Base-by-base conservation (phyloP, 2,888 invertebrate genomes). In the Caenorhabditis japonica region DNA sequence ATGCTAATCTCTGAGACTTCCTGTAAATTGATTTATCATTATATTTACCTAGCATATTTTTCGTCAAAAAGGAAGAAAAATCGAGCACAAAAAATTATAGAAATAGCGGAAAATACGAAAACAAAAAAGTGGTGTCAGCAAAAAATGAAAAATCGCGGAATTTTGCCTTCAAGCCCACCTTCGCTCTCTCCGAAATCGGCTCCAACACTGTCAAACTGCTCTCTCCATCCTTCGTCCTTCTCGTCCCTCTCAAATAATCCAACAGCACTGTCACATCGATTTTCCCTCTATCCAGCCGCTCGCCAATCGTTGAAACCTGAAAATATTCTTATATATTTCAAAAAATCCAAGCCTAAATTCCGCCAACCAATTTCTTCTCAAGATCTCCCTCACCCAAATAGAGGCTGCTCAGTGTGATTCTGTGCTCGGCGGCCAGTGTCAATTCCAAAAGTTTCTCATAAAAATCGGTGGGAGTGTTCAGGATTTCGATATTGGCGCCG, bases 321-420 rank as follows among this genome's bases (percentile, higher is more conserved):
- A 83, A 53, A n/a, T 19, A 34, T 38, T 33, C 7, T 17, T 13
- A 1, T 56, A 2, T 2, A 15, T 21, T 17, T n/a, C 4, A 36
- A 15, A 41, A 33, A 47, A n/a, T 1, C 7, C 17, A 27, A 21
- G 19, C n/a, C 10, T 8, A 34, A 52, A 25, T 15, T 8, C 17
- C 13, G 82, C 84, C 84, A 87, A 92, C 92, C 86, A 99, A 89
- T 55, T 92, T 91, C 64, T 91, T 90, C 89, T 97, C 97, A 81
- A 94, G 89, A 17, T 90, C 88, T 0, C 96, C 96, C 53, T 93
- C 95, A 13, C 99, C 97, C 66, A 97, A 90, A 88, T 99, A 99
- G 12, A 99, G 90, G 72, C 97, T 96, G 4, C 94, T 94, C 52
- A 99, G 88, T 0, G 89, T 83, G 38, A 90, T 88, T 58, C 90